Evolutionary conservation across 35 echinoderm and acorn worm genomes (phyloP).

Genomic region (Diadema setosum): DNA sequence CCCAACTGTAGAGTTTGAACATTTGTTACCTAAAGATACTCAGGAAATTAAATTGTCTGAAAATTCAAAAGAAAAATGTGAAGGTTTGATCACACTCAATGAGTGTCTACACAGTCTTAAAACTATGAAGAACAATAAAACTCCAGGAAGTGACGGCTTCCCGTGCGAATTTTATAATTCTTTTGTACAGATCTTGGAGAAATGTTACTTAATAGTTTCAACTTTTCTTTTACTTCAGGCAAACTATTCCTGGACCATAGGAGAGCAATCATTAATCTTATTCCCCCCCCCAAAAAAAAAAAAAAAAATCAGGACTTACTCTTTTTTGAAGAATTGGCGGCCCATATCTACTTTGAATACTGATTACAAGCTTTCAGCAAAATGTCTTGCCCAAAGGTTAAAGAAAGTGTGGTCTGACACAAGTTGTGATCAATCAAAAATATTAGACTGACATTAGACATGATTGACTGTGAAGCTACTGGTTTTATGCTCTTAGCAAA

Average conservation of each 20-base stretch:
- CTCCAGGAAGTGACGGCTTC: not conserved
- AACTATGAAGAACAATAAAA: not conserved
- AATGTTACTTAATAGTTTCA: not conserved
- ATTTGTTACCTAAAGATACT: not conserved
- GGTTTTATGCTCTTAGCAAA: too few relatives aligned
- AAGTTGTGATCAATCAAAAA: too few relatives aligned
- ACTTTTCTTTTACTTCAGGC: not conserved
- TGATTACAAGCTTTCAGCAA: too few relatives aligned
- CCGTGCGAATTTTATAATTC: not conserved
- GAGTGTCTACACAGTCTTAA: not conserved
- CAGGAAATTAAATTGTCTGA: not conserved
- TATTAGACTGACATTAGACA: too few relatives aligned
- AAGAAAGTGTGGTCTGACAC: too few relatives aligned
- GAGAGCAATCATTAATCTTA: not conserved
- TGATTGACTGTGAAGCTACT: too few relatives aligned
- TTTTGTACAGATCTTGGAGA: not conserved
- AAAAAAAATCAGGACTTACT: too few relatives aligned
- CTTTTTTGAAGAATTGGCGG: too few relatives aligned
- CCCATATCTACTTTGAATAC: too few relatives aligned
- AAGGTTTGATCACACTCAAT: not conserved
- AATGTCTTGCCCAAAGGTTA: too few relatives aligned
- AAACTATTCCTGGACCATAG: not conserved
- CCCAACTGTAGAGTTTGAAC: not conserved
- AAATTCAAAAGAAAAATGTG: not conserved
- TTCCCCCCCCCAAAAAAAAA: too few relatives aligned